phyloP scores from a whole-genome alignment of 1,140 invertebrate species.

The Drosophila virilis region DNA sequence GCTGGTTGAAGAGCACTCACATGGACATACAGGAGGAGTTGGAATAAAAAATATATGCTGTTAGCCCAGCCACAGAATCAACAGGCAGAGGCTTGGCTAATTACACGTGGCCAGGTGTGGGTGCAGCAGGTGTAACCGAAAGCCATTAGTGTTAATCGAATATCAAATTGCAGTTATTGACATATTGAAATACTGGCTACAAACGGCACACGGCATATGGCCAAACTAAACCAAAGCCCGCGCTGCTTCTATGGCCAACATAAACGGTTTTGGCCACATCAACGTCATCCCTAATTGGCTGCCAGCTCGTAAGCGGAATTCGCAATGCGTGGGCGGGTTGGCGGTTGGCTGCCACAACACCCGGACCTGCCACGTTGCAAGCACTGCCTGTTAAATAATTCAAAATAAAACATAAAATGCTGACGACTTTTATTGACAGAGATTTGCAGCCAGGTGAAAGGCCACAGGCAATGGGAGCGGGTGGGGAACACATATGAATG shows the following conservation, averaged over 20 bases:
- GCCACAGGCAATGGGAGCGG: not conserved
- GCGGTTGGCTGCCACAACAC: not conserved
- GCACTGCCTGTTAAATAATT: constrained; percentile 36
- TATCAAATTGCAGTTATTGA: constrained; percentile 64
- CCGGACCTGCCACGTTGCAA: not conserved
- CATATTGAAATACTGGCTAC: constrained; percentile 8
- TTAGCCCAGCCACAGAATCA: constrained; percentile 11
- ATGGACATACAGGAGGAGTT: not conserved
- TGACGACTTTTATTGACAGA: constrained; percentile 60
- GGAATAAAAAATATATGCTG: constrained; percentile 22
- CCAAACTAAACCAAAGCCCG: constrained; percentile 32
- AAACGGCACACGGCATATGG: constrained; percentile 14
- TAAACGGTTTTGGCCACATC: constrained; percentile 34
- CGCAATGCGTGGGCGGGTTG: constrained; percentile 25
- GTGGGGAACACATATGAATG: constrained; percentile 12
- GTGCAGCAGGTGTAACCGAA: constrained; percentile 23
- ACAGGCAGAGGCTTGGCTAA: constrained; percentile 44
- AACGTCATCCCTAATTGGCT: constrained; percentile 60
- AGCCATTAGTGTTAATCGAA: constrained; percentile 81
- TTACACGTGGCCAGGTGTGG: constrained; percentile 26
- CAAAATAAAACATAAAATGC: constrained; percentile 43
- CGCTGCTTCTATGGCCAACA: constrained; percentile 13
- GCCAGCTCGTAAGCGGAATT: constrained; percentile 12
- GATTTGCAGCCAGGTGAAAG: constrained; percentile 30
- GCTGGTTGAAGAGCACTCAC: constrained; percentile 33